Percentiles rank a stretch among this genome's conserved stretches.
Conservation (phyloP, 2,888 invertebrate genomes). For the Cremastobaeus sp. region DNA sequence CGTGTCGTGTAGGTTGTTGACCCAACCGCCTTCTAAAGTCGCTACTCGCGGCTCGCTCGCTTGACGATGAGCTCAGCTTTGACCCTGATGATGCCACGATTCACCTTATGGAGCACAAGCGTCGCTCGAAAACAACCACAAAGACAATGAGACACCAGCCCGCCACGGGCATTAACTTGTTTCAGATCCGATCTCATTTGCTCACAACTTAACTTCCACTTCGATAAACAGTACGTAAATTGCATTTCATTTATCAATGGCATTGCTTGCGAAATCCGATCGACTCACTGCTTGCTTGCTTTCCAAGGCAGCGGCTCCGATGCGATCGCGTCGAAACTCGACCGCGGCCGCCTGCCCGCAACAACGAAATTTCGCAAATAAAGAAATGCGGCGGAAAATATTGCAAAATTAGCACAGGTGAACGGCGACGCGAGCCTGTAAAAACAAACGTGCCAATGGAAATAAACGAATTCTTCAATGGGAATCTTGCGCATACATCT, state of each 20-base stretch:
- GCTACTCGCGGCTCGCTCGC: slow-evolving; percentile 42
- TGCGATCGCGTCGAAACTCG: too few relatives aligned
- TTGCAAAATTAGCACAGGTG: too few relatives aligned
- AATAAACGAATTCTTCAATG: slow-evolving; percentile 35
- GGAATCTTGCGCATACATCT: slow-evolving; percentile 28
- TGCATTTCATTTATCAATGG: slow-evolving; percentile 48
- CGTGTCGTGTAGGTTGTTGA: slow-evolving; percentile 69
- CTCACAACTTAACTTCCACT: slow-evolving; percentile 56
- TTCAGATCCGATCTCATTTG: slow-evolving; percentile 56
- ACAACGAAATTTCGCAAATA: too few relatives aligned
- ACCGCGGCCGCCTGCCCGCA: too few relatives aligned
- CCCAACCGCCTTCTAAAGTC: slow-evolving; percentile 61
- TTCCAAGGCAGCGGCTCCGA: neutral
- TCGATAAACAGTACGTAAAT: slow-evolving; percentile 50
- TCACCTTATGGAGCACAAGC: slow-evolving; percentile 57
- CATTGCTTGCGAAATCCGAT: slow-evolving; percentile 35
- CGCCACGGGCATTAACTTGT: slow-evolving; percentile 47
- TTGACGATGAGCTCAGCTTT: slow-evolving; percentile 62
- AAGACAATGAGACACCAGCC: slow-evolving; percentile 40
- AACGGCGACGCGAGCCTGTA: too few relatives aligned
- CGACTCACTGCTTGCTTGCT: slow-evolving; percentile 33
- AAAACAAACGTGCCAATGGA: too few relatives aligned
- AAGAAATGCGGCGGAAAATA: too few relatives aligned
- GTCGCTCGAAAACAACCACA: slow-evolving; percentile 50
- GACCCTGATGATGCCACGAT: slow-evolving; percentile 63